Evolutionary conservation across 2,113 vertebrate species (phyloP), one percentile per base, ranked within the genome.

Genomic region (Pseudorectes ferrugineus): DNA sequence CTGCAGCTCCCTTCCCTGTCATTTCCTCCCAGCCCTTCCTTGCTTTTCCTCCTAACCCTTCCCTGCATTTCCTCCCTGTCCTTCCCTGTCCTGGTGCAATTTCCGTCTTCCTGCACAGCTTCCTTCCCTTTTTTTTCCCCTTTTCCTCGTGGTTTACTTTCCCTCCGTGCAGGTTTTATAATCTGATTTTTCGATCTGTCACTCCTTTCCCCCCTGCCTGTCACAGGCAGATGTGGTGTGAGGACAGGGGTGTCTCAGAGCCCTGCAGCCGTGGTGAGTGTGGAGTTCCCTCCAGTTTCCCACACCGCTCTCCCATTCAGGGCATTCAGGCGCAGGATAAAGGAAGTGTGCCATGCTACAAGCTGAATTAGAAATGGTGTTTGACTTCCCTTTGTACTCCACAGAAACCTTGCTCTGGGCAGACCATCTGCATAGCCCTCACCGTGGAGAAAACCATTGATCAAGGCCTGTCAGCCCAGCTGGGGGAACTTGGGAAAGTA

Each of bases 281-380:
- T 96, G 83, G 97, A 97, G 97, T 96, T 97, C 94, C 96, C 97
- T 97, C 96, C 95, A 96, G 98, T 98, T 99, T 99, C 97, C 99
- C 99, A 99, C 98, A 98, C 98, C 94, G 97, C 94, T 89, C 98
- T 91, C 87, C 98, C 91, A 98, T 98, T 98, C 98, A 98, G 81
- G 63, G 94, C 97, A 97, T 98, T 98, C 96, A 97, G 95, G 96
- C 93, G 0, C 72, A 54, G 97, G 87, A 99, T 98, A 99, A 99
- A 98, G 97, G 98, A 99, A 98, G 99, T 98, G 99, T 99, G 99
- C 98, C 98, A 98, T 98, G 98, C 98, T 99, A 99, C 98, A 98
- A 98, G 98, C 97, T 98, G 98, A 98, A 98, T 99, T 99, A 99
- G 98, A 98, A 97, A 98, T 95, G 98, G 97, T 98, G 97, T 99